phyloP scores from a whole-genome alignment of 2,888 invertebrate genomes.

The Athalia cordata region DNA sequence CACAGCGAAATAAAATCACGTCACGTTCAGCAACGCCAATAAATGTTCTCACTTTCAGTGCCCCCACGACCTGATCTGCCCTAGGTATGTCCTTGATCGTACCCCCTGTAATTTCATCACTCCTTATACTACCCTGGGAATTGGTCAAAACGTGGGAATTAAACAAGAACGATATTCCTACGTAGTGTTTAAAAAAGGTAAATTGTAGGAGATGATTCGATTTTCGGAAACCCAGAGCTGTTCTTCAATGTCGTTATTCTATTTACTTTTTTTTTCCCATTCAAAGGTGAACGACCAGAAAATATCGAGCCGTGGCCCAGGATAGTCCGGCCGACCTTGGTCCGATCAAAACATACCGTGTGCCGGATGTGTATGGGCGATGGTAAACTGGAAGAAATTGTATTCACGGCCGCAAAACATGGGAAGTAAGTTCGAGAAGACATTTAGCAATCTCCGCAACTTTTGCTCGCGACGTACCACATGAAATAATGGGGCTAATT shows the following conservation, averaged over 20 bases:
- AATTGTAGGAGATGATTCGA: not conserved
- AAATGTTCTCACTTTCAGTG: slow-evolving; percentile 77
- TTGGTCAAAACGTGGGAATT: slow-evolving; percentile 72
- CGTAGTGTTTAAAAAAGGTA: slow-evolving; percentile 88
- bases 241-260: not conserved
- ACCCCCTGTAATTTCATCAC: slow-evolving; percentile 88
- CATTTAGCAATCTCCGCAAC: too few species aligned
- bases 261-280: slow-evolving; percentile 48
- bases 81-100: slow-evolving; percentile 79
- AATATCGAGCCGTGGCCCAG: slow-evolving; percentile 85
- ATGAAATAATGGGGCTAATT: slow-evolving; percentile 38
- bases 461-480: not conserved
- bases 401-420: slow-evolving; percentile 85
- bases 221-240: not conserved
- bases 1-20: not conserved
- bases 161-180: slow-evolving; percentile 83
- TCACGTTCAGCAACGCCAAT: not conserved
- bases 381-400: slow-evolving; percentile 84
- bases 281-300: slow-evolving; percentile 72
- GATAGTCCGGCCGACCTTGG: slow-evolving; percentile 82
- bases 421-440: slow-evolving; percentile 80
- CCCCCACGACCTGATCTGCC: slow-evolving; percentile 88
- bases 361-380: slow-evolving; percentile 86
- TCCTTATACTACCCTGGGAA: slow-evolving; percentile 77
- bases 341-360: slow-evolving; percentile 82